phyloP scores from a whole-genome alignment of 2,113 vertebrate genomes.

The Hypanus sabinus region DNA sequence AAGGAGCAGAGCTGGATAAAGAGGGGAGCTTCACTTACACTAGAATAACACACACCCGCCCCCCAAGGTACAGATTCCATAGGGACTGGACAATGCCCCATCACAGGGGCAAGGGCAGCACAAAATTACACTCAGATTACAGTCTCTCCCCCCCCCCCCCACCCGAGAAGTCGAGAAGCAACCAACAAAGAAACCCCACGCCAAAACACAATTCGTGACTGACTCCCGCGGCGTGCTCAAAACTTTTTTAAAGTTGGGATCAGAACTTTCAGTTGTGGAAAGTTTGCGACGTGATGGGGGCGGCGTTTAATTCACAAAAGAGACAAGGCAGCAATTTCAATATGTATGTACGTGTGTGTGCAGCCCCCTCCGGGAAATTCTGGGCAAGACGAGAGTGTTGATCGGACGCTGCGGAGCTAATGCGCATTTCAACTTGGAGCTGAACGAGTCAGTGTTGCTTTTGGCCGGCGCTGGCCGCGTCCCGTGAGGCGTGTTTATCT shows the following conservation, averaged over 20 bases:
- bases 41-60: too few species aligned
- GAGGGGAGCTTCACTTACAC: too few species aligned
- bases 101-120: too few species aligned
- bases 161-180: too few species aligned
- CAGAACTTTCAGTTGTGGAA: too few species aligned
- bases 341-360: too few species aligned
- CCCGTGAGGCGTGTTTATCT: not conserved
- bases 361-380: not conserved
- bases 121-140: too few species aligned
- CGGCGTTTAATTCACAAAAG: not conserved
- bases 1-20: too few species aligned
- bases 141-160: too few species aligned
- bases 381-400: not conserved
- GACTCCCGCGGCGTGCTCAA: not conserved
- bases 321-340: not conserved
- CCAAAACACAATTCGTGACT: not conserved
- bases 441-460: not conserved
- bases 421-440: too few species aligned
- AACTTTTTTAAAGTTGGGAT: too few species aligned
- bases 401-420: not conserved
- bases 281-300: not conserved
- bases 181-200: too few species aligned
- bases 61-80: not conserved
- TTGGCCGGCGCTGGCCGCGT: not conserved
- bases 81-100: not conserved